phyloP scores from a whole-genome alignment of 1,140 invertebrate species.

The Drosophila guanche region DNA sequence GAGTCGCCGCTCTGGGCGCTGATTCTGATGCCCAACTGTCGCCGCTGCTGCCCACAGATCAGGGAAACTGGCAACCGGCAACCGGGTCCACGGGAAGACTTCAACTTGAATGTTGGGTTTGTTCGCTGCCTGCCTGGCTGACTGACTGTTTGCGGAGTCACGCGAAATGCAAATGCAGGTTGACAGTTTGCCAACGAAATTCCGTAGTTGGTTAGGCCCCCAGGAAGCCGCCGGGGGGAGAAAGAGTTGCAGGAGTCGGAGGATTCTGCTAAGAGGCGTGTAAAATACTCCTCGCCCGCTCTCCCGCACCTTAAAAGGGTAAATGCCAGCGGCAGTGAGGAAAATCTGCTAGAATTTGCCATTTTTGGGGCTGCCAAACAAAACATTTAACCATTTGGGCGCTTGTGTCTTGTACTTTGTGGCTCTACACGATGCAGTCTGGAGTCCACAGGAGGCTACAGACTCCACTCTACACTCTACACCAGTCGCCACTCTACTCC shows the following conservation, averaged over 20 bases:
- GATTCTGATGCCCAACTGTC: slow-evolving; percentile 28
- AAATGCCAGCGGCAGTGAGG: slow-evolving; percentile 52
- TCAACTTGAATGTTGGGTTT: neutral
- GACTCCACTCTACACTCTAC: no score
- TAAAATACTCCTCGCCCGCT: slow-evolving; percentile 40
- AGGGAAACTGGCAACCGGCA: slow-evolving; percentile 19
- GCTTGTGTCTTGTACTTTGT: slow-evolving; percentile 45
- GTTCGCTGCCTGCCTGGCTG: neutral
- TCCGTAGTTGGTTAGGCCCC: slow-evolving; percentile 13
- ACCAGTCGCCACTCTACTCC: no score
- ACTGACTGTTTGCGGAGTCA: slow-evolving; percentile 39
- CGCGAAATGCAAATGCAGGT: slow-evolving; percentile 76
- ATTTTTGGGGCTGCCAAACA: slow-evolving; percentile 54
- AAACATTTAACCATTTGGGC: slow-evolving; percentile 68
- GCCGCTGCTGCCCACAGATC: slow-evolving; percentile 29
- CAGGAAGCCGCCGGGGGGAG: no score
- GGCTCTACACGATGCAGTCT: neutral
- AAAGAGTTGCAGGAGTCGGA: no score
- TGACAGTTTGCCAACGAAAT: slow-evolving; percentile 54
- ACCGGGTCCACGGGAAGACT: neutral
- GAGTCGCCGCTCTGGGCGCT: slow-evolving; percentile 9
- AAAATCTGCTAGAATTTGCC: slow-evolving; percentile 77
- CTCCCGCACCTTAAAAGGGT: slow-evolving; percentile 57
- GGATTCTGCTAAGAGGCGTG: slow-evolving; percentile 24
- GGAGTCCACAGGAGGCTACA: no score